phyloP scores from a whole-genome alignment of 2,888 invertebrate genomes.

The Hydrotaea diabolus region DNA sequence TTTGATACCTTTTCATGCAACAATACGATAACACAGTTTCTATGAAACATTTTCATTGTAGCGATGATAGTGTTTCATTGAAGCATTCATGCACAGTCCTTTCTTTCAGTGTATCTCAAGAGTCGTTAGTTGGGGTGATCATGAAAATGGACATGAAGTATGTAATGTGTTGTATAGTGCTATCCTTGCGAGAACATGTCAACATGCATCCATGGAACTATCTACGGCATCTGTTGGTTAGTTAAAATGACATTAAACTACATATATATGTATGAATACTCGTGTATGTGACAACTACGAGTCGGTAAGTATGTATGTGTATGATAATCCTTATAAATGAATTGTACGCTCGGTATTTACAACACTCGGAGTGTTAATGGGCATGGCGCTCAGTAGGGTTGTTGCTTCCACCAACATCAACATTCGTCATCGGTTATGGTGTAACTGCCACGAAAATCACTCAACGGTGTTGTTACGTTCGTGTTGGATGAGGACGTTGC shows the following conservation, averaged over 20 bases:
- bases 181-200: neutral
- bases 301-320: too few relatives aligned
- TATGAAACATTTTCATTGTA: too few relatives aligned
- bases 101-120: neutral
- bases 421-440: constrained; percentile 80
- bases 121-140: neutral
- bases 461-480: constrained; percentile 75
- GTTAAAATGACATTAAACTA: neutral
- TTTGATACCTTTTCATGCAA: too few relatives aligned
- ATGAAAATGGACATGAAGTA: neutral
- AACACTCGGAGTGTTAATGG: neutral
- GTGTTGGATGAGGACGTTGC: constrained; percentile 77
- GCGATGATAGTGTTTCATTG: too few relatives aligned
- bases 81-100: too few relatives aligned
- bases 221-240: neutral
- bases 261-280: neutral
- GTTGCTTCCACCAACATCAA: constrained; percentile 71
- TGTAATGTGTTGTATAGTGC: too few relatives aligned
- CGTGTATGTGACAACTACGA: too few relatives aligned
- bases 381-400: neutral
- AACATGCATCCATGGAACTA: neutral
- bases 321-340: constrained; percentile 14
- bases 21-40: too few relatives aligned
- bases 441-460: constrained; percentile 80
- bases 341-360: constrained; percentile 5